Percentiles rank a stretch among this genome's conserved stretches.
These are phyloP conservation scores for Pammene aurita DNA, from an alignment of 2,888 invertebrate genomes.

Conservation along the genomic window DNA sequence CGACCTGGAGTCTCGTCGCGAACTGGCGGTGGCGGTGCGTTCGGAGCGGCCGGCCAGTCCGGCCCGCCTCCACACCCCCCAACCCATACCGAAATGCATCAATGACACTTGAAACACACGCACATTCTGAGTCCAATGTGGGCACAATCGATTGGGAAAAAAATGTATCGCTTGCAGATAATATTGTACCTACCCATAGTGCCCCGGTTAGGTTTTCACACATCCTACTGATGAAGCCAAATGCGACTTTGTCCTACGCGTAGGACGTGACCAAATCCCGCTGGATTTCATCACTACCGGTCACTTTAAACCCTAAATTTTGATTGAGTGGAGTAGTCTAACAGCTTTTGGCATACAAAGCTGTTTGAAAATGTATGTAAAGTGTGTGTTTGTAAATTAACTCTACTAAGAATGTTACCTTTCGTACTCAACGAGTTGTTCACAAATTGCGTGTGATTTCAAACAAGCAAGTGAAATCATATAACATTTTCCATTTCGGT, in stretches of 20 bases:
- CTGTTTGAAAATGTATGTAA: too few species aligned
- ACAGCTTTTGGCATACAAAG: too few species aligned
- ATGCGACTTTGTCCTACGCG: not conserved
- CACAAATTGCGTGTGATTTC: too few species aligned
- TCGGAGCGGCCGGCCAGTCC: conserved; percentile 51
- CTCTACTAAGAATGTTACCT: too few species aligned
- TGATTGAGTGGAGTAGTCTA: not conserved
- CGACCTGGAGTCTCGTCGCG: conserved; percentile 74
- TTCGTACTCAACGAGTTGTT: too few species aligned
- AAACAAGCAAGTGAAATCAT: too few species aligned
- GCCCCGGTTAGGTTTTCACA: conserved; percentile 8
- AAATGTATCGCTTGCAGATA: conserved; percentile 50
- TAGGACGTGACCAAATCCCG: too few species aligned
- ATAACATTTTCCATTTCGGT: too few species aligned
- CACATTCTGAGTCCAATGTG: conserved; percentile 71
- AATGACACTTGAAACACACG: conserved; percentile 80
- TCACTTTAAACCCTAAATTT: not conserved
- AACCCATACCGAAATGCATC: conserved; percentile 81
- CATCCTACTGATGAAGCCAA: not conserved
- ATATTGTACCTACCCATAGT: conserved; percentile 25
- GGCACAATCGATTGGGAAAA: conserved; percentile 67
- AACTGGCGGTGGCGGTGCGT: conserved; percentile 59
- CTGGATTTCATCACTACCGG: not conserved
- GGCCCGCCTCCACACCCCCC: conserved; percentile 63
- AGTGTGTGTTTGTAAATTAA: too few species aligned